Evolutionary conservation across 1,140 invertebrate species (phyloP).

Genomic region (Brachionus rubens): DNA sequence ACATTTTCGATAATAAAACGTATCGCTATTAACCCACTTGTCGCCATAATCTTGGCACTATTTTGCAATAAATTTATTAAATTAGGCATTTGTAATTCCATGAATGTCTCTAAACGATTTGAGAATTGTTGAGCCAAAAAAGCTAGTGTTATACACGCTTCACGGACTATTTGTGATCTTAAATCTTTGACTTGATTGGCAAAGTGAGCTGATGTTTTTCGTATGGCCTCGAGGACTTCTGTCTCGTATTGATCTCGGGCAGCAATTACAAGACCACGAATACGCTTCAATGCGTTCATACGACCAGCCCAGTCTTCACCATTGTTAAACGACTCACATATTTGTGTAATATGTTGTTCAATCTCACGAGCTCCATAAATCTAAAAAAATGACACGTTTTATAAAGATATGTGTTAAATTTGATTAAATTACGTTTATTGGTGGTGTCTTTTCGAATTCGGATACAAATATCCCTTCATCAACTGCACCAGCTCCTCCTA

Average conservation of each 20-base stretch:
- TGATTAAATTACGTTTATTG: conserved; percentile 65
- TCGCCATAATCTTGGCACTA: conserved; percentile 90
- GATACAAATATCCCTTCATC: conserved; percentile 81
- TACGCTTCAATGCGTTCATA: conserved; percentile 79
- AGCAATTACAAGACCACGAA: conserved; percentile 73
- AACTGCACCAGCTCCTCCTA: conserved; percentile 72
- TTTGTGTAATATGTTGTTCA: conserved; percentile 74
- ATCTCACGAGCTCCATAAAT: conserved; percentile 79
- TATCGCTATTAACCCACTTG: conserved; percentile 78
- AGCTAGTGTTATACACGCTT: conserved; percentile 88
- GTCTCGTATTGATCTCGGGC: conserved; percentile 75
- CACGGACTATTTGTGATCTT: conserved; percentile 82
- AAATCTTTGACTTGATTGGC: conserved; percentile 82
- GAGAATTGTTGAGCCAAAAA: conserved; percentile 77
- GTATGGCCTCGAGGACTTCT: conserved; percentile 76
- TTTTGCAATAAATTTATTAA: conserved; percentile 89
- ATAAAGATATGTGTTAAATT: not conserved
- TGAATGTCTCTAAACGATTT: conserved; percentile 78
- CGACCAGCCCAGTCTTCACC: conserved; percentile 88
- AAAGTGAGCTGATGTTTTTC: conserved; percentile 75
- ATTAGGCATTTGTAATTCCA: conserved; percentile 73
- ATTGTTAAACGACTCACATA: conserved; percentile 71
- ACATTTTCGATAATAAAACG: conserved; percentile 77
- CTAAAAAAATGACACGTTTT: conserved; percentile 49
- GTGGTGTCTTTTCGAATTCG: conserved; percentile 78